Evolutionary conservation across 2,113 vertebrate genomes (phyloP), one percentile per base, ranked within the genome.

Genomic region (Melanostigma gelatinosum): DNA sequence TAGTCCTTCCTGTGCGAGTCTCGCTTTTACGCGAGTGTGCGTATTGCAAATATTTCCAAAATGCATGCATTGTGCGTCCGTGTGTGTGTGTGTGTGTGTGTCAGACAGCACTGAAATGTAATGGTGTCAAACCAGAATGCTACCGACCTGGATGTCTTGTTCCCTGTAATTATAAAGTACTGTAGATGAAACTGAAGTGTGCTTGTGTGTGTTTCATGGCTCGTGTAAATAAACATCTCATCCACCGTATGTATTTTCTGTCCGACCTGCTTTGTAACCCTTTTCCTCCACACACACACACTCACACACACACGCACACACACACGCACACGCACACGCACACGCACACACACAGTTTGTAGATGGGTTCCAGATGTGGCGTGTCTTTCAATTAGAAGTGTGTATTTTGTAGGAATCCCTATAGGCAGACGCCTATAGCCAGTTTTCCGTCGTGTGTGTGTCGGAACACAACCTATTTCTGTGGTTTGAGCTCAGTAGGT

Each of bases 191-290:
- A 63, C 44, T 61, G n/a, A 87, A 90, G 42, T 24, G 54, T 72
- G 73, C 16, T 16, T 58, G 73, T 74, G 73, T 74, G 65, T 52
- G 67, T 84, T 75, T 75, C 76, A 82, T 74, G 15, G 57, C 75
- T 87, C 70, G 69, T 89, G 74, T 80, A 79, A 91, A 90, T 91
- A 88, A 92, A 89, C 74, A 89, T 80, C 82, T 90, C 85, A 89
- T 88, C 55, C 72, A 48, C 27, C 11, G 80, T 69, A 8, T 65
- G 69, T 46, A 12, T 20, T 58, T 73, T 81, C 66, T 71, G 79
- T 78, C 34, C 2, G 12, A 76, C 76, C 66, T 55, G 67, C 24
- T 82, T 78, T 81, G 13, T 80, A 55, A 64, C 57, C 6, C 3
- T 27, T n/a, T 22, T 32, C 52, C 4, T 8, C 0, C 77, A 65